Conservation (phyloP, 2,888 invertebrate species). For the Lamellibrachia satsuma region DNA sequence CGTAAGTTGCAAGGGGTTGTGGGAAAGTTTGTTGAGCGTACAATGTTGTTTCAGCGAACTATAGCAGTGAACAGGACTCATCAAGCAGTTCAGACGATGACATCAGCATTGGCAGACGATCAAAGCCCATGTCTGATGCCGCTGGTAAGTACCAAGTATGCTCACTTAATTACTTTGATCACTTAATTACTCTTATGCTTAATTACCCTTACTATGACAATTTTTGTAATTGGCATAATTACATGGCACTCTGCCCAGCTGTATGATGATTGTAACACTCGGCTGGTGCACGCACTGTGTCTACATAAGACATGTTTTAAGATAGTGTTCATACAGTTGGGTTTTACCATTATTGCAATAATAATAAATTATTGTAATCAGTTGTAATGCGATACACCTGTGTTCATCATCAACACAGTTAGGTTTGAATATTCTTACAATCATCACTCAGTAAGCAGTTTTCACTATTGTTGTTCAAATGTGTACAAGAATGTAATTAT, state of each 20-base stretch:
- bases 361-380: neutral
- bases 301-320: neutral
- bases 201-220: neutral
- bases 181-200: neutral
- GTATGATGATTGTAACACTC: neutral
- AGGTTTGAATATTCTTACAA: neutral
- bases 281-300: neutral
- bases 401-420: neutral
- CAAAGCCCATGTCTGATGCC: neutral
- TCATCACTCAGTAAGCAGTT: neutral
- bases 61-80: conserved; percentile 61
- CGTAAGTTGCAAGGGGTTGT: neutral
- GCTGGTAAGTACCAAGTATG: neutral
- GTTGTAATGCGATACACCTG: neutral
- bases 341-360: neutral
- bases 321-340: neutral
- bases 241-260: neutral
- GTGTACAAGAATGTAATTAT: neutral
- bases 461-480: neutral
- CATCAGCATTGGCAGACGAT: conserved; percentile 52
- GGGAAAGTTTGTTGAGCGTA: neutral
- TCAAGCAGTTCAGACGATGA: conserved; percentile 61
- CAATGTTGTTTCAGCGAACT: conserved; percentile 39
- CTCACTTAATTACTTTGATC: neutral
- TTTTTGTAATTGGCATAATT: neutral